A percentile compares a stretch with the other conserved stretches of the same genome.
Conservation (phyloP, 2,113 vertebrate genomes). For the Odobenus rosmarus region DNA sequence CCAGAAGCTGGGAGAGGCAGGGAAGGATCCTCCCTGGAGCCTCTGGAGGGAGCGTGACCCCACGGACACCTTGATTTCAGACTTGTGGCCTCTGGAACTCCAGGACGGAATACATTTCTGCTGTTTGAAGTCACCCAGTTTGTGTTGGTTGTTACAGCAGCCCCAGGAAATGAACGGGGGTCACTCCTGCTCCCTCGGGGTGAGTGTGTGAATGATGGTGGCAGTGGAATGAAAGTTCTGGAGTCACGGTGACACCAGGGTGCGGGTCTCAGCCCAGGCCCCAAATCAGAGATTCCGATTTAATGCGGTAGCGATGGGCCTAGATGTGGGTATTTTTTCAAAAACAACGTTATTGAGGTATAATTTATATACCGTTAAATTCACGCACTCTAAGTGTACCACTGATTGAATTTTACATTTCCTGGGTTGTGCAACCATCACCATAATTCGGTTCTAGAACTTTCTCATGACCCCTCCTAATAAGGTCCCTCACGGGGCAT, state of each 20-base stretch:
- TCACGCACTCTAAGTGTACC: background rate
- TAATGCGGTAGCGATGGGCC: background rate
- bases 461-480: background rate
- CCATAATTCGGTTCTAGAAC: background rate
- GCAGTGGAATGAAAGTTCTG: background rate
- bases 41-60: accelerated
- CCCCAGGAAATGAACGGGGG: background rate
- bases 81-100: background rate
- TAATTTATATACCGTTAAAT: background rate
- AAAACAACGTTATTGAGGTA: background rate
- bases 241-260: background rate
- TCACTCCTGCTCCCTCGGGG: background rate
- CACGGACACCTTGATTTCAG: background rate
- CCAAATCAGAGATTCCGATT: background rate
- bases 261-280: background rate
- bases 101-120: background rate
- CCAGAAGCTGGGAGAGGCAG: too few relatives aligned
- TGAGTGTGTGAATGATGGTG: background rate
- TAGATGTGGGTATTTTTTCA: background rate
- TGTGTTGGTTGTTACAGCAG: background rate
- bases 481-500: background rate
- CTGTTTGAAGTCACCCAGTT: background rate
- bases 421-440: background rate
- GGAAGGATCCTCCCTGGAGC: background rate
- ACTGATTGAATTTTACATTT: background rate